These are phyloP conservation scores for Lepidurus couesii DNA, from an alignment of 1,140 invertebrate genomes.

Conservation along the genomic window DNA sequence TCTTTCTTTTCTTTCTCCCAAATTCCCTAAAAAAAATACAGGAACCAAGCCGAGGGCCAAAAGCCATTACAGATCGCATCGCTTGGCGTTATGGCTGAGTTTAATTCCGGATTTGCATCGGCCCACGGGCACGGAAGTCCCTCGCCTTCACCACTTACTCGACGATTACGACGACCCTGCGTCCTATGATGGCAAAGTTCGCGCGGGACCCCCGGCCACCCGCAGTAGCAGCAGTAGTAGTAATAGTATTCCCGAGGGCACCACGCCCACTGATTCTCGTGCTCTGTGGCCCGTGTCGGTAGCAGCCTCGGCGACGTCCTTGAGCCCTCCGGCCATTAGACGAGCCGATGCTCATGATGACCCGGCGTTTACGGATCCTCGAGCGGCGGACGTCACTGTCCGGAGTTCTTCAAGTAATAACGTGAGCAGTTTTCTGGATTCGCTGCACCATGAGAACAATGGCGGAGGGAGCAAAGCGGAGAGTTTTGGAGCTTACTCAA, in stretches of 20 bases:
- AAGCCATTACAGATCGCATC: slow-evolving; percentile 88
- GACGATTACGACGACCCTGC: slow-evolving; percentile 53
- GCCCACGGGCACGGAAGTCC: slow-evolving; percentile 76
- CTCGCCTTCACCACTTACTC: slow-evolving; percentile 76
- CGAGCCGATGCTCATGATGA: neutral
- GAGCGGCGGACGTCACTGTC: neutral
- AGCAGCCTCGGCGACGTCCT: slow-evolving; percentile 8
- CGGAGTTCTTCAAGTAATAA: neutral
- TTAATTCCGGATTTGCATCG: slow-evolving; percentile 91
- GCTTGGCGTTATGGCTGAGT: slow-evolving; percentile 93
- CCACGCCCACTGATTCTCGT: slow-evolving; percentile 17
- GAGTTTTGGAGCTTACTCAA: slow-evolving; percentile 78
- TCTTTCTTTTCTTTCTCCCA: neutral
- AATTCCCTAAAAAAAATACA: slow-evolving; percentile 43
- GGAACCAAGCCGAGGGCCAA: slow-evolving; percentile 82
- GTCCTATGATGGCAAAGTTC: slow-evolving; percentile 47
- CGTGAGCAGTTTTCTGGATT: neutral
- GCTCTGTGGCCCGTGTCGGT: slow-evolving; percentile 20
- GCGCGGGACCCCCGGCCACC: slow-evolving; percentile 31
- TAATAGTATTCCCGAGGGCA: neutral
- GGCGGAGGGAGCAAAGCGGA: slow-evolving; percentile 45
- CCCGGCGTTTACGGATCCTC: neutral
- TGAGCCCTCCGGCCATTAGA: slow-evolving; percentile 9
- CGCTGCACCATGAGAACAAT: neutral
- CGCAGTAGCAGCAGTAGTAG: neutral